phyloP scores from a whole-genome alignment of 2,888 invertebrate species.

The Aproaerema taeniolella region DNA sequence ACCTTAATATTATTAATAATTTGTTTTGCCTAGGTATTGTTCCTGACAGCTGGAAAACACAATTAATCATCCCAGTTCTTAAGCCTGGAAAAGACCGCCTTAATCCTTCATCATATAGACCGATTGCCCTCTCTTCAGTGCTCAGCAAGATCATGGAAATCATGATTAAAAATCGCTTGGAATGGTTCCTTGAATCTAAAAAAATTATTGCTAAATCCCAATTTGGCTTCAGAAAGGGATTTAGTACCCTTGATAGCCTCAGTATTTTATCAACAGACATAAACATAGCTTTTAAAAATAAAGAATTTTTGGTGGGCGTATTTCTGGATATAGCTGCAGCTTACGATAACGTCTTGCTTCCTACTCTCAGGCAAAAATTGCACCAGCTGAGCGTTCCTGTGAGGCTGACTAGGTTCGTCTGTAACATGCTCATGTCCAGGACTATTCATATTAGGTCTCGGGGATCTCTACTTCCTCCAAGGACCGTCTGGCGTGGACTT shows the following conservation, averaged over 20 bases:
- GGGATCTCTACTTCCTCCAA: conserved; percentile 4
- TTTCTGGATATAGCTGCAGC: conserved; percentile 13
- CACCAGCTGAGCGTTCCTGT: conserved; percentile 22
- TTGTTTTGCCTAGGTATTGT: conserved; percentile 8
- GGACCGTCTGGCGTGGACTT: conserved; percentile 23
- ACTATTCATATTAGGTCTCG: conserved; percentile 11
- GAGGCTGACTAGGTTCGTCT: conserved; percentile 19
- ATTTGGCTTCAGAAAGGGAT: conserved; percentile 27
- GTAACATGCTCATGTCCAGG: conserved; percentile 16
- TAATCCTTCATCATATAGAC: conserved; percentile 17
- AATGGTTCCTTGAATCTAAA: conserved; percentile 24
- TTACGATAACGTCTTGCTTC: conserved; percentile 15
- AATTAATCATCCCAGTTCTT: conserved; percentile 24
- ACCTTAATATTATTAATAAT: conserved; percentile 4
- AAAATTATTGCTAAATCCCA: conserved; percentile 17
- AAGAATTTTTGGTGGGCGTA: conserved; percentile 6
- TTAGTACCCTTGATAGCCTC: conserved; percentile 26
- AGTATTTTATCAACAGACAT: conserved; percentile 20
- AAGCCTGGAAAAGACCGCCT: conserved; percentile 23
- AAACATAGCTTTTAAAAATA: conserved; percentile 4
- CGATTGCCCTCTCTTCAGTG: conserved; percentile 22
- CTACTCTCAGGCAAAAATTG: conserved; percentile 15
- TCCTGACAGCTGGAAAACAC: conserved; percentile 21
- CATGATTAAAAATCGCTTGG: conserved; percentile 22
- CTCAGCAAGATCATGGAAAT: conserved; percentile 23